phyloP scores from a whole-genome alignment of 2,888 invertebrate genomes.

The Cybosia mesomella region DNA sequence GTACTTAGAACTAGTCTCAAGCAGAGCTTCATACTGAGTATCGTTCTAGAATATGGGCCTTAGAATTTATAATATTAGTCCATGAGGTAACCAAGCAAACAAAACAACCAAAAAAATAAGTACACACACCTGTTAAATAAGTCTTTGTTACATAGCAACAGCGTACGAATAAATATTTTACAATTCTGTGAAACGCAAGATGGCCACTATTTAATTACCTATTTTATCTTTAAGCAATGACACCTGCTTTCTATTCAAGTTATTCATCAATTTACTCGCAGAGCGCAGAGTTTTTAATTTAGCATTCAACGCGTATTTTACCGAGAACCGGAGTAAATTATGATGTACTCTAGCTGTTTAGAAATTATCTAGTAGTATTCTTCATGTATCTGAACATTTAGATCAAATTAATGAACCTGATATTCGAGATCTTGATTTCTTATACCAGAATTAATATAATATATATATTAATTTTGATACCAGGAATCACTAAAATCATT shows the following conservation, averaged over 20 bases:
- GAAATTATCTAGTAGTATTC: not conserved
- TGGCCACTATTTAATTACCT: not conserved
- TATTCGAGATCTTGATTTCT: too few species aligned
- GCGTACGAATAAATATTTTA: not conserved
- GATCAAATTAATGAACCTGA: too few species aligned
- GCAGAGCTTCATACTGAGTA: too few species aligned
- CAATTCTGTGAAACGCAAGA: not conserved
- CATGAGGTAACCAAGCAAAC: not conserved
- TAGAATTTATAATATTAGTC: not conserved
- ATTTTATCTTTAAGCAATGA: not conserved
- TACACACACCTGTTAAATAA: not conserved
- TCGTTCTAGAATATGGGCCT: too few species aligned
- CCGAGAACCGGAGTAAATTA: not conserved
- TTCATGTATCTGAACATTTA: too few species aligned
- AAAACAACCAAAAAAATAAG: not conserved
- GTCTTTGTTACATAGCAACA: constrained; percentile 19
- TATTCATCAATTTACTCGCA: not conserved
- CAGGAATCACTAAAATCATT: too few species aligned
- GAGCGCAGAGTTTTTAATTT: not conserved
- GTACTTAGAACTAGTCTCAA: too few species aligned
- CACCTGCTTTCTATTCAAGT: not conserved
- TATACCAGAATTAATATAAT: too few species aligned
- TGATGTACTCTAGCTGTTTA: too few species aligned
- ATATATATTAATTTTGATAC: too few species aligned
- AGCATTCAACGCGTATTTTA: not conserved